Conservation (phyloP, 2,888 invertebrate species). For the Ichneumoninae sp. region DNA sequence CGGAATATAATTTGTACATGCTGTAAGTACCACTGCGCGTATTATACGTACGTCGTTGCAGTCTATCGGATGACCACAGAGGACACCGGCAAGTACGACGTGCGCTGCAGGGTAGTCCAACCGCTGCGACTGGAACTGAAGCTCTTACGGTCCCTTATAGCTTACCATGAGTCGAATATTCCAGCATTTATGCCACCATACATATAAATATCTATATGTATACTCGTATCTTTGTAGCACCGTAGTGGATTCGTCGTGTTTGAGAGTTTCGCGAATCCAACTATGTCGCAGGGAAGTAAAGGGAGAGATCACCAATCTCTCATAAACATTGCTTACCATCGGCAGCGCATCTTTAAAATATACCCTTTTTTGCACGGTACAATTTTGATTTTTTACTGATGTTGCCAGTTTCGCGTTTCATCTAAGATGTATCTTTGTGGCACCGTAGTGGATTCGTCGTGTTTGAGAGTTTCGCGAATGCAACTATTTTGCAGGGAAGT, state of each 20-base stretch:
- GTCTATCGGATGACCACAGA: conserved; percentile 50
- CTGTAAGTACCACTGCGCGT: conserved; percentile 24
- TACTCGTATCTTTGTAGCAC: neutral
- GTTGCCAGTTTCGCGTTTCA: no score
- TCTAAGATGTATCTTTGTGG: no score
- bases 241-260: neutral
- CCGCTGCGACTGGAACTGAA: conserved; percentile 20
- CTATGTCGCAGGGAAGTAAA: neutral
- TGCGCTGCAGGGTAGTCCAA: conserved; percentile 5
- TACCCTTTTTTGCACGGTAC: no score
- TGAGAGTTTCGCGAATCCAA: neutral
- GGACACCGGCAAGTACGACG: conserved; percentile 35
- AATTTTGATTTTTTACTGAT: no score
- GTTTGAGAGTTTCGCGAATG: neutral
- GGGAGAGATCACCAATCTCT: no score
- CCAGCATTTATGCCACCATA: conserved; percentile 19
- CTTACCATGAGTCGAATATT: conserved; percentile 36
- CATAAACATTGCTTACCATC: no score
- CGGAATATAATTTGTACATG: conserved; percentile 63
- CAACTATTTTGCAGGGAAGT: no score
- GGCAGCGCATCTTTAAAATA: no score
- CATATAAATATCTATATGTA: neutral
- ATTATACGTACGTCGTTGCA: conserved; percentile 17
- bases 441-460: neutral
- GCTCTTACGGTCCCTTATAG: conserved; percentile 9